These are phyloP conservation scores for Priapulus caudatus DNA, from an alignment of 2,888 invertebrate species.

Conservation along the genomic window DNA sequence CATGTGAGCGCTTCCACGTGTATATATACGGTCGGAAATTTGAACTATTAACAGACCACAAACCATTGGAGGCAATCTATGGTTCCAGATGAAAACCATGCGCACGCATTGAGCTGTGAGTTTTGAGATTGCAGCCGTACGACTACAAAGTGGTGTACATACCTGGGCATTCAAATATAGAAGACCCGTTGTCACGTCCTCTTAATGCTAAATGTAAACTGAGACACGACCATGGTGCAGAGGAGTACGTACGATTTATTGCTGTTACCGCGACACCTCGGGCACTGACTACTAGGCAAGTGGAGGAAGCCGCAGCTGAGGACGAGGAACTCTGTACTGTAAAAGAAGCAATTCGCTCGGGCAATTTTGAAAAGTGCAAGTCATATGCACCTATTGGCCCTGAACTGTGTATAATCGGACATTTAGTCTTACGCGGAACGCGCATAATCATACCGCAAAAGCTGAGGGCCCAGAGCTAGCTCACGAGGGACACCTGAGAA, in stretches of 20 bases:
- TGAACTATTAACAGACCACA: slow-evolving; percentile 34
- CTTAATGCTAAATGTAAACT: neutral
- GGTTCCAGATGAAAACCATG: slow-evolving; percentile 1
- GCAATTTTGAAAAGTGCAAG: neutral
- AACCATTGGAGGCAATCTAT: slow-evolving; percentile 31
- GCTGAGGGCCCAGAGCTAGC: slow-evolving; percentile 14
- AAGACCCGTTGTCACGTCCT: neutral
- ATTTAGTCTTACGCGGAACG: neutral
- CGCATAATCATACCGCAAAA: neutral
- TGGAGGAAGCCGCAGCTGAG: neutral
- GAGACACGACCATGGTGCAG: neutral
- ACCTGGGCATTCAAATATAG: neutral
- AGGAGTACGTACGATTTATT: slow-evolving; percentile 3
- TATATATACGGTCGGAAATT: slow-evolving; percentile 17
- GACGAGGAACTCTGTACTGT: neutral
- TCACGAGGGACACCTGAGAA: slow-evolving; percentile 23
- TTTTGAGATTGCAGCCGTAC: neutral
- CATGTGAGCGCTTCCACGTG: neutral
- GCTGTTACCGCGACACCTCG: neutral
- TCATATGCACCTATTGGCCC: neutral
- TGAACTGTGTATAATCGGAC: slow-evolving; percentile 1
- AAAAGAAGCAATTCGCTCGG: neutral
- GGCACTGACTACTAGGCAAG: neutral
- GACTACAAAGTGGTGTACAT: neutral
- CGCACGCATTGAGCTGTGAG: neutral